Percentiles rank a stretch among this genome's conserved stretches.
These are phyloP conservation scores for Drosophila pallidifrons DNA, from an alignment of 1,140 invertebrate genomes.

Conservation along the genomic window DNA sequence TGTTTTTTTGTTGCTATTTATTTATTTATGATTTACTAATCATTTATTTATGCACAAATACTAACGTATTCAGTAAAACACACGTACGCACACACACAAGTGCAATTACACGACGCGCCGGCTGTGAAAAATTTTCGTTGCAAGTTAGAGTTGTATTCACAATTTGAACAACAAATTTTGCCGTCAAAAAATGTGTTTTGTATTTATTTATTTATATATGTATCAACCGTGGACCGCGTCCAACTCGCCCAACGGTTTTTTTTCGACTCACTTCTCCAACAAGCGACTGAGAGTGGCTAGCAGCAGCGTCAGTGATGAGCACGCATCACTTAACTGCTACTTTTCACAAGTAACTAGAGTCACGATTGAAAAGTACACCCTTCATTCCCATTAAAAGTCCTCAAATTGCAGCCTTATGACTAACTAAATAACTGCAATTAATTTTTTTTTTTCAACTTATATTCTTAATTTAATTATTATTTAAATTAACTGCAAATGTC, in stretches of 20 bases:
- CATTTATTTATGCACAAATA: constrained; percentile 66
- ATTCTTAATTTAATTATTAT: not conserved
- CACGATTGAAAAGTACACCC: not conserved
- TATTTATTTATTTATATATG: constrained; percentile 11
- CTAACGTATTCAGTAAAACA: constrained; percentile 21
- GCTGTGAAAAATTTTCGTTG: constrained; percentile 24
- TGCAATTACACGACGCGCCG: constrained; percentile 25
- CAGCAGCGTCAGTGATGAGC: constrained; percentile 31
- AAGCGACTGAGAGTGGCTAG: constrained; percentile 31
- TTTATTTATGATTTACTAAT: constrained; percentile 53
- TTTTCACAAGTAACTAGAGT: constrained; percentile 12
- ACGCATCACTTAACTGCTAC: constrained; percentile 28
- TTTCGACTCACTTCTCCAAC: constrained; percentile 48
- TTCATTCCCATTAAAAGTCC: not conserved
- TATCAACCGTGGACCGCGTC: constrained; percentile 47
- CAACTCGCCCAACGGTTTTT: constrained; percentile 56
- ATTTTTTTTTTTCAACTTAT: not conserved
- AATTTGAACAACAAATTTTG: constrained; percentile 47
- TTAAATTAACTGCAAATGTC: not conserved
- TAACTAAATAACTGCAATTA: not conserved
- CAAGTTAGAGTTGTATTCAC: constrained; percentile 30
- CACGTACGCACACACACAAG: constrained; percentile 32
- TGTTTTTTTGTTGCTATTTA: constrained; percentile 35
- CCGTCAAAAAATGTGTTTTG: constrained; percentile 28
- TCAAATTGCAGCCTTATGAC: not conserved